A percentile compares a stretch with the other conserved stretches of the same genome.
phyloP scores from a whole-genome alignment of 1,140 invertebrate genomes.

The Cydia fagiglandana region DNA sequence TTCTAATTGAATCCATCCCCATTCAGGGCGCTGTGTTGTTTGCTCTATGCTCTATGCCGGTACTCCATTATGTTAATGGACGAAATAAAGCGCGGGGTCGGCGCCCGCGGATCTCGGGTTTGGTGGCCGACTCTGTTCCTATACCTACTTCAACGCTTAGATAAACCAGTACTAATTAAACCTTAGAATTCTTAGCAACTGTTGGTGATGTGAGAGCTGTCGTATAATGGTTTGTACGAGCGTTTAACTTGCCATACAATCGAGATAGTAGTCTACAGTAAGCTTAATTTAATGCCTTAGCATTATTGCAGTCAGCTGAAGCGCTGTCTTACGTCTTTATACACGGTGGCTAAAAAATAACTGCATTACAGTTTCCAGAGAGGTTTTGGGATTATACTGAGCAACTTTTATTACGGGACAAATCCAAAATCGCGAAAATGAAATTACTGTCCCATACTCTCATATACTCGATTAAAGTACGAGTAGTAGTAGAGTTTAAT shows the following conservation, averaged over 20 bases:
- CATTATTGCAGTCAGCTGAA: neutral
- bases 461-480: too few relatives aligned
- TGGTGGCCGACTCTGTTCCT: neutral
- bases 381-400: too few relatives aligned
- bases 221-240: neutral
- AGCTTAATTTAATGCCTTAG: constrained; percentile 27
- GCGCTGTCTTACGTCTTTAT: neutral
- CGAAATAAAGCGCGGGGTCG: constrained; percentile 12
- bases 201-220: neutral
- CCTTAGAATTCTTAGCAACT: too few relatives aligned
- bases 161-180: neutral
- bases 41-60: constrained; percentile 10
- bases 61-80: constrained; percentile 30
- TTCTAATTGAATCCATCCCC: constrained; percentile 26
- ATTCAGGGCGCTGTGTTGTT: neutral
- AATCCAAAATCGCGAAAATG: too few relatives aligned
- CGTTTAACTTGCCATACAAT: neutral
- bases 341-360: neutral
- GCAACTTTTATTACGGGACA: too few relatives aligned
- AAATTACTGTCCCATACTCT: too few relatives aligned
- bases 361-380: too few relatives aligned
- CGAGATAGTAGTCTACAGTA: neutral
- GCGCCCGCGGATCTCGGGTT: neutral
- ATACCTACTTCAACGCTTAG: neutral
- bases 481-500: too few relatives aligned